phyloP scores from a whole-genome alignment of 2,888 invertebrate genomes.

The Pasiphila rectangulata region DNA sequence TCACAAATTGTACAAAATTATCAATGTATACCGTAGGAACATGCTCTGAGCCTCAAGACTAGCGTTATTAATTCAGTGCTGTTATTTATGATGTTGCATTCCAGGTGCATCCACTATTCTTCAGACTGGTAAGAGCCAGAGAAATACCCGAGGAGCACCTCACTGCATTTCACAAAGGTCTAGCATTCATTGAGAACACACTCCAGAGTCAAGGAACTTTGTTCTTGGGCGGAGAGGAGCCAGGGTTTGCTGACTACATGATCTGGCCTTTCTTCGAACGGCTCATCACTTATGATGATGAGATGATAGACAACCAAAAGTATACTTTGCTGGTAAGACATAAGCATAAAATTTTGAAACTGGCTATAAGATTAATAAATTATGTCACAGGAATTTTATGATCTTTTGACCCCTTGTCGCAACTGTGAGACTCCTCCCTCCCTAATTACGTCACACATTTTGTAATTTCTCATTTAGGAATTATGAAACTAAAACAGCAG shows the following conservation, averaged over 20 bases:
- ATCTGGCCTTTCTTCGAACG: conserved; percentile 93
- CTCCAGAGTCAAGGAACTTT: conserved; percentile 79
- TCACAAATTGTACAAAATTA: no score
- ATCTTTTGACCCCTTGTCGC: no score
- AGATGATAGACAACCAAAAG: conserved; percentile 73
- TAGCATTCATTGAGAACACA: conserved; percentile 84
- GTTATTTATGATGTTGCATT: neutral
- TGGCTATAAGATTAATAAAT: no score
- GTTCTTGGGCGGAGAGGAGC: conserved; percentile 83
- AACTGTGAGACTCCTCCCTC: no score
- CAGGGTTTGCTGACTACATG: conserved; percentile 90
- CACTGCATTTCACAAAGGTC: conserved; percentile 53
- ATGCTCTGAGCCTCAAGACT: no score
- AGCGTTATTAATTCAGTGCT: neutral
- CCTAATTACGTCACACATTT: no score
- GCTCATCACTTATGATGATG: conserved; percentile 69
- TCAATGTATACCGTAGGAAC: no score
- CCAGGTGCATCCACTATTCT: conserved; percentile 50
- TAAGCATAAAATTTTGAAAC: no score
- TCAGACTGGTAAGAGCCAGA: conserved; percentile 45
- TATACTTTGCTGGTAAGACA: conserved; percentile 65
- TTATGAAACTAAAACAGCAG: no score
- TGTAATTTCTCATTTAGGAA: no score
- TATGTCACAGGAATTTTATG: no score
- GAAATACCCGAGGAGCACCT: conserved; percentile 50